Percentiles rank a stretch among this genome's conserved stretches.
phyloP scores from a whole-genome alignment of 2,888 invertebrate genomes.

The Hesperia comma region DNA sequence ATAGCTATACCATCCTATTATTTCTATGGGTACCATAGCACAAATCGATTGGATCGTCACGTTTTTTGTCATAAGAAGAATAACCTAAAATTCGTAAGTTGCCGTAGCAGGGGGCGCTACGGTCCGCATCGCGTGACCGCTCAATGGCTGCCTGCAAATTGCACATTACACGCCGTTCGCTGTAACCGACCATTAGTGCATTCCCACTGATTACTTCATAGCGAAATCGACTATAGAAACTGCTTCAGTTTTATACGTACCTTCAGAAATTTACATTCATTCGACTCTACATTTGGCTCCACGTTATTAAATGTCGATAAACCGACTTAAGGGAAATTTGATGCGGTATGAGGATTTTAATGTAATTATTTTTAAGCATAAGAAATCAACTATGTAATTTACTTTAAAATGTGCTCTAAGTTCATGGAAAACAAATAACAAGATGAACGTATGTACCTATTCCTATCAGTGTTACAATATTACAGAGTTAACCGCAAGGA shows the following conservation, averaged over 20 bases:
- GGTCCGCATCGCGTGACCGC: conserved; percentile 69
- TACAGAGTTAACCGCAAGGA: too few relatives aligned
- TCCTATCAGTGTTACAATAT: too few relatives aligned
- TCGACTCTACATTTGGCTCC: conserved; percentile 40
- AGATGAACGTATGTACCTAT: too few relatives aligned
- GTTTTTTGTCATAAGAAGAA: conserved; percentile 5
- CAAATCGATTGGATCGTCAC: conserved; percentile 14
- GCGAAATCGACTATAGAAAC: conserved; percentile 73
- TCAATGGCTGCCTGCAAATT: conserved; percentile 72
- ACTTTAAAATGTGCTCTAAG: too few relatives aligned
- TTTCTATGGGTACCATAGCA: neutral
- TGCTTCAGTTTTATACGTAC: conserved; percentile 65
- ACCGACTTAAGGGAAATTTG: conserved; percentile 6
- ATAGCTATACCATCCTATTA: neutral
- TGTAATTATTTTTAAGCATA: neutral
- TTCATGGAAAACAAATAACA: too few relatives aligned
- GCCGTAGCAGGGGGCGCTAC: conserved; percentile 21
- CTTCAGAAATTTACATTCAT: conserved; percentile 54
- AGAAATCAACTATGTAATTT: too few relatives aligned
- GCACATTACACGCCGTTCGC: conserved; percentile 74
- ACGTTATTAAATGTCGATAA: conserved; percentile 28
- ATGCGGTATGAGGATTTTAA: neutral
- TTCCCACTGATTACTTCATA: conserved; percentile 78
- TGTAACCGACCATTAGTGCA: conserved; percentile 79
- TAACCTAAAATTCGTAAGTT: conserved; percentile 21